phyloP scores from a whole-genome alignment of 2,888 invertebrate genomes.

The Eretmocerus hayati region DNA sequence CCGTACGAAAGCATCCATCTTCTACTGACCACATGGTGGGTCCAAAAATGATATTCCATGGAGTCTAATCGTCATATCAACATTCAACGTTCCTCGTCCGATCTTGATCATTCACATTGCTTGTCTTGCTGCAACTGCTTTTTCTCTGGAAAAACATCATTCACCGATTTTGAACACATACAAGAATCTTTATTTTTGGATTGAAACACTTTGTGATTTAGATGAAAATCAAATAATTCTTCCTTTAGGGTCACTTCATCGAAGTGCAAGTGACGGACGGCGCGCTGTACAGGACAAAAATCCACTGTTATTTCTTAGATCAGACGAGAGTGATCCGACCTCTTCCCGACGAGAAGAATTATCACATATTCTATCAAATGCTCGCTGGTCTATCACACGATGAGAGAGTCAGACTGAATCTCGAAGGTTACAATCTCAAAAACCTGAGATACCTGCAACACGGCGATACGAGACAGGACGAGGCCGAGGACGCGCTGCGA shows the following conservation, averaged over 20 bases:
- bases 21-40: too few relatives aligned
- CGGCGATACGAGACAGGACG: constrained; percentile 66
- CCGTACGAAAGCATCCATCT: too few relatives aligned
- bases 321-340: constrained; percentile 86
- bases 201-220: background rate
- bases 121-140: too few relatives aligned
- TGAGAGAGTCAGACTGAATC: constrained; percentile 77
- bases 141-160: too few relatives aligned
- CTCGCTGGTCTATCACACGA: constrained; percentile 80
- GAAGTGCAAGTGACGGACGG: constrained; percentile 95
- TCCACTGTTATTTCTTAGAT: constrained; percentile 92
- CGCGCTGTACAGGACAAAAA: constrained; percentile 88
- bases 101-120: too few relatives aligned
- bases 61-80: too few relatives aligned
- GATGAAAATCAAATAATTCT: background rate
- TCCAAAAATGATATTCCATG: too few relatives aligned
- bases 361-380: constrained; percentile 96
- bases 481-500: constrained; percentile 63
- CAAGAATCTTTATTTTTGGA: too few relatives aligned
- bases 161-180: too few relatives aligned
- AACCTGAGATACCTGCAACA: constrained; percentile 75
- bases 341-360: constrained; percentile 83
- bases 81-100: too few relatives aligned
- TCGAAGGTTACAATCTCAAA: constrained; percentile 76
- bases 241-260: constrained; percentile 81